These are phyloP conservation scores for Drosophila miranda DNA, from an alignment of 1,140 invertebrate genomes.

Conservation along the genomic window DNA sequence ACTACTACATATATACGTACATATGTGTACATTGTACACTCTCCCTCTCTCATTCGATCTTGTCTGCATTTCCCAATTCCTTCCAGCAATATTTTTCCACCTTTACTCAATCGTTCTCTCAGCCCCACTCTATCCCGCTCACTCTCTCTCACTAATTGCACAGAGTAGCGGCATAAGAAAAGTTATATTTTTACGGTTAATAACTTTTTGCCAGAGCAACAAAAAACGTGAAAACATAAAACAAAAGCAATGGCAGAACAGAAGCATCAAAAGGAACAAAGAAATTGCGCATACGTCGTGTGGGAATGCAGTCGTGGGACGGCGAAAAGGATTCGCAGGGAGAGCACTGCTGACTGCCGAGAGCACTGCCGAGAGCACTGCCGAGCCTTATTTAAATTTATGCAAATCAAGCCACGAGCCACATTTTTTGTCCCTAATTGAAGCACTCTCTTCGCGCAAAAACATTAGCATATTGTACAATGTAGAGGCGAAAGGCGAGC, in stretches of 20 bases:
- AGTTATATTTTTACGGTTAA: slow-evolving; percentile 69
- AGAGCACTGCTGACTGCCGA: slow-evolving; percentile 5
- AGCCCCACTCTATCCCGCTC: too few species aligned
- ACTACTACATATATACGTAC: too few species aligned
- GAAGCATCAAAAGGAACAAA: slow-evolving; percentile 28
- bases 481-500: not conserved
- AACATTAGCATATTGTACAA: slow-evolving; percentile 37
- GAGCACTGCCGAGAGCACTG: too few species aligned
- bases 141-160: too few species aligned
- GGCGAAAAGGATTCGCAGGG: slow-evolving; percentile 8
- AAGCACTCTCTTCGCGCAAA: not conserved
- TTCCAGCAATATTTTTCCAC: too few species aligned
- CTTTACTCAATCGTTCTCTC: too few species aligned
- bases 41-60: too few species aligned
- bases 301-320: slow-evolving; percentile 17
- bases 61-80: too few species aligned
- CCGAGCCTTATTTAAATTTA: slow-evolving; percentile 35
- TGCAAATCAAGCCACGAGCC: slow-evolving; percentile 52
- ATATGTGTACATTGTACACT: too few species aligned
- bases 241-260: slow-evolving; percentile 13
- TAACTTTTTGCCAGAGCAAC: slow-evolving; percentile 51
- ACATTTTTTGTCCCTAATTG: slow-evolving; percentile 48
- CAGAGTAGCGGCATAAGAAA: slow-evolving; percentile 42
- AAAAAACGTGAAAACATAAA: slow-evolving; percentile 20
- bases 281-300: slow-evolving; percentile 48